Evolutionary conservation across 2,888 invertebrate species (phyloP), one percentile per base, ranked within the genome.

Genomic region (Pyrocoelia pectoralis): DNA sequence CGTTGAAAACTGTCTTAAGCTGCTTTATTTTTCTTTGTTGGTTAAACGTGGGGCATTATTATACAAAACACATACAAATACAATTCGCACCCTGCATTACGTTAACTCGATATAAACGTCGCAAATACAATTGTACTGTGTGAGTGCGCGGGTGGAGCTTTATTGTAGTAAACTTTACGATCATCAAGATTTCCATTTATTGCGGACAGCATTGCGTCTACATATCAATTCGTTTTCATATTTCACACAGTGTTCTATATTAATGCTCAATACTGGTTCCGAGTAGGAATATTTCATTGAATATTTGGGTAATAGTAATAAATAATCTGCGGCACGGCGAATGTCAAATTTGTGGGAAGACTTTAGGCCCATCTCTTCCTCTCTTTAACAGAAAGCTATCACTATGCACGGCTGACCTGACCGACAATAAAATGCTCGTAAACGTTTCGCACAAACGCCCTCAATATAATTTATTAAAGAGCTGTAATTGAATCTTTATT

Each of bases 181-280:
- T 77, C 79, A 78, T 76, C 77, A 76, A 76, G 78, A 78, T 77
- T 75, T 70, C 72, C 73, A 73, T 77, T 77, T 77, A 77, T 76
- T 75, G 75, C 72, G 71, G 28, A 56, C 64, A 66, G 52, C 68
- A 64, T 68, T 63, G 70, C 72, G 73, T 71, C 71, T 74, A 77
- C 74, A 74, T 76, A 76, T 76, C 78, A 75, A 77, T 78, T 79
- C 78, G 77, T 77, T 78, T 77, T 74, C 71, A 70, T 65, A 61
- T 54, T 48, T 28, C 14, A 24, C 9, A 69, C 70, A 68, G 58
- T 64, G 64, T 60, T 56, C 59, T 51, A 56, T 48, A 43, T 33
- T 33, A 48, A 52, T 59, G 53, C 38, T 51, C 55, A 52, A 57
- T 41, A 28, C 17, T 33, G 38, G 15, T 46, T 29, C 48, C 43